Percentiles rank a stretch among this genome's conserved stretches.
Evolutionary conservation across 1,140 invertebrate species (phyloP).

Genomic region (Portunus trituberculatus): DNA sequence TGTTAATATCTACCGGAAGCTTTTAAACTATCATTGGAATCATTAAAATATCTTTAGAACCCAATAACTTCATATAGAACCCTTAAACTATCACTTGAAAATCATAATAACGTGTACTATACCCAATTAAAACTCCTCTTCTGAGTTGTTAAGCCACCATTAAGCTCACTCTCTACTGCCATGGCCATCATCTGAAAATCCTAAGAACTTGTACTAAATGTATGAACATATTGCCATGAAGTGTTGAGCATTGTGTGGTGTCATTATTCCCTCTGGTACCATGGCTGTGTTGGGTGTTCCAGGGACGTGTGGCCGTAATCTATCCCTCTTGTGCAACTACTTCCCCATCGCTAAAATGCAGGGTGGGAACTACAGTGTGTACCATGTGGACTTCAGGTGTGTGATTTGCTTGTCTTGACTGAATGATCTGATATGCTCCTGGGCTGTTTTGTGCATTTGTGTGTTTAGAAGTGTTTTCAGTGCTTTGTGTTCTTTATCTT

Average conservation of each 20-base stretch:
- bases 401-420: neutral
- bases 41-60: no score
- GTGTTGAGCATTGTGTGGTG: neutral
- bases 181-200: no score
- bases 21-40: no score
- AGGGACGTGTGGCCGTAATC: neutral
- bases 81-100: no score
- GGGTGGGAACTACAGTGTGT: constrained; percentile 36
- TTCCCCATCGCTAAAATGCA: constrained; percentile 15
- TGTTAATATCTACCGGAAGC: neutral
- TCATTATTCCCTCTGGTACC: neutral
- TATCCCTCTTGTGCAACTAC: neutral
- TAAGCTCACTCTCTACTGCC: neutral
- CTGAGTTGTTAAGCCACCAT: no score
- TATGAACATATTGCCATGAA: no score
- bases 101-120: no score
- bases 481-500: neutral
- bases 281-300: neutral
- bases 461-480: neutral
- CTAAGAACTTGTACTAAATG: no score
- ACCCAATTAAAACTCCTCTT: no score
- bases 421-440: no score
- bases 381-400: constrained; percentile 59
- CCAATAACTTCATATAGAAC: no score
- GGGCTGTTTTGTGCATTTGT: neutral